These are phyloP conservation scores for Plagodis pulveraria DNA, from an alignment of 2,888 invertebrate genomes.

Conservation along the genomic window DNA sequence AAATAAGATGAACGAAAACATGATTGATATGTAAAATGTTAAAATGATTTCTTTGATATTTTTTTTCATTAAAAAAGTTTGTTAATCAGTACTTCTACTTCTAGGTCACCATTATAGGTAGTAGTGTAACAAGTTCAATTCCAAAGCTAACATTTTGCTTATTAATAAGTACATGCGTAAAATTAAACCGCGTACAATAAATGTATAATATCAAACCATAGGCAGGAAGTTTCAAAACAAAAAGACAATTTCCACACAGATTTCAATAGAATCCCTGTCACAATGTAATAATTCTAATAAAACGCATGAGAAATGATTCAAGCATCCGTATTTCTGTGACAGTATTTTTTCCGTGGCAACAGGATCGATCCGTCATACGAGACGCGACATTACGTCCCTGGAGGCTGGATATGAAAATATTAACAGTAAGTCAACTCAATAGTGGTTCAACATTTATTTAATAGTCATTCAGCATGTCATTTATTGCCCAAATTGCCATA, in stretches of 20 bases:
- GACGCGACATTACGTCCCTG: constrained; percentile 53
- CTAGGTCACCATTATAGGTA: too few species aligned
- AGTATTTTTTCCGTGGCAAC: constrained; percentile 53
- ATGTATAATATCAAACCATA: constrained; percentile 4
- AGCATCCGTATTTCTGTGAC: constrained; percentile 42
- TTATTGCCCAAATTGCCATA: too few species aligned
- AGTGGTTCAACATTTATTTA: too few species aligned
- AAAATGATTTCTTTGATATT: too few species aligned
- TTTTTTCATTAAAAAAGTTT: too few species aligned
- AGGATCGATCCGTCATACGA: constrained; percentile 75
- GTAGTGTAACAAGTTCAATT: too few species aligned
- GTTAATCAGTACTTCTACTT: too few species aligned
- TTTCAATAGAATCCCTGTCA: constrained; percentile 37
- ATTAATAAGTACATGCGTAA: too few species aligned
- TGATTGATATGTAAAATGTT: too few species aligned
- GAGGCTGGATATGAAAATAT: constrained; percentile 39
- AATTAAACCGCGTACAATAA: neutral
- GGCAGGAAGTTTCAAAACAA: constrained; percentile 27
- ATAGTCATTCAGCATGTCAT: too few species aligned
- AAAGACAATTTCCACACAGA: constrained; percentile 34
- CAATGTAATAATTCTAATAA: constrained; percentile 42
- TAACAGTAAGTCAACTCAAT: constrained; percentile 9
- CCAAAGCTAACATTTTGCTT: too few species aligned
- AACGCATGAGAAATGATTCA: constrained; percentile 40
- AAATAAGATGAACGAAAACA: too few species aligned